phyloP scores from a whole-genome alignment of 2,797 vertebrate species.

The Phoxinus dragarum region DNA sequence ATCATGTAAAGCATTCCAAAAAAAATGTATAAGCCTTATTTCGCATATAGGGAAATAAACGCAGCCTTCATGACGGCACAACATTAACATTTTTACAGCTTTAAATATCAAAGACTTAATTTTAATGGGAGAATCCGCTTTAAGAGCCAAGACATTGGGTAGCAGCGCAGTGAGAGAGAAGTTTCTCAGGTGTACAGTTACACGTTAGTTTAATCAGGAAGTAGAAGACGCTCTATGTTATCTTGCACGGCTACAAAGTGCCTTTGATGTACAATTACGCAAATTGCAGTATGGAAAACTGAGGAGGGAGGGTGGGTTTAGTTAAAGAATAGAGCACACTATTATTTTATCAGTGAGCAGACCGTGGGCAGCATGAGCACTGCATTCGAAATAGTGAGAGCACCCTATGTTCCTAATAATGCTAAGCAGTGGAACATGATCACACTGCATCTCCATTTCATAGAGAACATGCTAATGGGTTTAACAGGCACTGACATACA shows the following conservation, averaged over 20 bases:
- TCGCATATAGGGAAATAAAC: neutral
- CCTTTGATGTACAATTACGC: constrained; percentile 57
- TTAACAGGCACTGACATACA: constrained; percentile 22
- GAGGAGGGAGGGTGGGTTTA: constrained; percentile 10
- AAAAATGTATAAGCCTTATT: neutral
- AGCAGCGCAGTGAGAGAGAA: constrained; percentile 1
- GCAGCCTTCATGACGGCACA: neutral
- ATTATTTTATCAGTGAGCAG: constrained; percentile 17
- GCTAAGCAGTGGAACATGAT: constrained; percentile 13
- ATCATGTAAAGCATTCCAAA: constrained; percentile 5
- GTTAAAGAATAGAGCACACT: constrained; percentile 1
- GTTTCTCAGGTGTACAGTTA: constrained; percentile 38
- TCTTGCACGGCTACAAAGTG: constrained; percentile 41
- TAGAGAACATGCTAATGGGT: constrained; percentile 22
- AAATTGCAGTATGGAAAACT: constrained; percentile 43
- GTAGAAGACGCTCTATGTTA: constrained; percentile 39
- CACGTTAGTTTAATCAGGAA: constrained; percentile 48
- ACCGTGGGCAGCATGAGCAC: neutral
- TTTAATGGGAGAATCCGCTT: constrained; percentile 44
- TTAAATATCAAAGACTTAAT: constrained; percentile 42
- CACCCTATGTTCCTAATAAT: neutral
- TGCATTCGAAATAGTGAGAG: neutral
- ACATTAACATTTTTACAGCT: constrained; percentile 40
- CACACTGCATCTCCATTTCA: constrained; percentile 29
- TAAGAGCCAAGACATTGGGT: constrained; percentile 46